Percentiles rank a stretch among this genome's conserved stretches.
Evolutionary conservation across 2,888 invertebrate genomes (phyloP).

Genomic region (Thysanoteuthis rhombus): DNA sequence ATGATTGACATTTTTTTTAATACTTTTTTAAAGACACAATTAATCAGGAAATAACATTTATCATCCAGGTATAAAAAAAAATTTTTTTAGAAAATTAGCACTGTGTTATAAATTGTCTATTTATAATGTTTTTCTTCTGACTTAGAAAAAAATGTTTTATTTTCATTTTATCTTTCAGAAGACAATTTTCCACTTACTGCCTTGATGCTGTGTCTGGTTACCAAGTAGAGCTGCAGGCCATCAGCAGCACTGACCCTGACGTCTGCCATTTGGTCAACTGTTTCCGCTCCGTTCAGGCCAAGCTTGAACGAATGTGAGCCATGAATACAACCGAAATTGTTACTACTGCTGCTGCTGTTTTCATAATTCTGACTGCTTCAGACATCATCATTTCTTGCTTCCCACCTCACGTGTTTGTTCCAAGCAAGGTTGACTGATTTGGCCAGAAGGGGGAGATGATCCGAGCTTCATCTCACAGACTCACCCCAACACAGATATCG

Average conservation of each 20-base stretch:
- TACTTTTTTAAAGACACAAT: too few species aligned
- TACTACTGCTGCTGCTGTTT: not conserved
- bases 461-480: too few species aligned
- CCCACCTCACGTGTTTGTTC: not conserved
- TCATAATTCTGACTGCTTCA: not conserved
- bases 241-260: constrained; percentile 73
- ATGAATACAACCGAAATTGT: not conserved
- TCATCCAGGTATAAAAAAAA: too few species aligned
- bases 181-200: constrained; percentile 77
- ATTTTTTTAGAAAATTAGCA: too few species aligned
- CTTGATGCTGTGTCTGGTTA: constrained; percentile 81
- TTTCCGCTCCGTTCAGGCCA: constrained; percentile 73
- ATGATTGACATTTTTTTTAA: too few species aligned
- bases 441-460: too few species aligned
- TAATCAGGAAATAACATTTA: too few species aligned
- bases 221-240: constrained; percentile 78
- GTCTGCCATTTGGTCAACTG: constrained; percentile 74
- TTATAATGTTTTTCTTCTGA: not conserved
- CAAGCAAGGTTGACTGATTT: too few species aligned
- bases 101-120: not conserved
- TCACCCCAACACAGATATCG: too few species aligned
- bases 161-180: constrained; percentile 70
- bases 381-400: not conserved
- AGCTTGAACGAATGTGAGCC: constrained; percentile 65
- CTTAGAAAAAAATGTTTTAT: not conserved